Conservation (phyloP, 2,797 vertebrate genomes). For the Neostethus bicornis region DNA sequence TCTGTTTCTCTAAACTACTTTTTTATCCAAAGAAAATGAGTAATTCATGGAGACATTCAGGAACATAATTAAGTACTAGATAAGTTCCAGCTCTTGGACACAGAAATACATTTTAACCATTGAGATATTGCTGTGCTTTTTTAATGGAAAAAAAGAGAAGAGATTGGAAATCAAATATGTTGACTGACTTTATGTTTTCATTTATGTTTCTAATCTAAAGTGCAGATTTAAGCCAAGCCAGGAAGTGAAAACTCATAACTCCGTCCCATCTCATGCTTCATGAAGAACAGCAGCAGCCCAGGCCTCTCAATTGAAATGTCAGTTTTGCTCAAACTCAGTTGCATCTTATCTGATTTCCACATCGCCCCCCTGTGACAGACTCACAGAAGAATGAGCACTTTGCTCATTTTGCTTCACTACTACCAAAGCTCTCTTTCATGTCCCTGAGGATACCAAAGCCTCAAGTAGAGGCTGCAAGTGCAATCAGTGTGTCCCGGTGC, state of each 20-base stretch:
- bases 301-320: constrained; percentile 48
- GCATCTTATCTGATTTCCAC: constrained; percentile 57
- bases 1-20: too few species aligned
- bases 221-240: constrained; percentile 12
- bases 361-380: constrained; percentile 36
- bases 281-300: constrained; percentile 22
- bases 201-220: constrained; percentile 6
- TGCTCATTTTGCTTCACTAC: constrained; percentile 30
- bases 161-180: constrained; percentile 1
- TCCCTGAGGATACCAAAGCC: constrained; percentile 14
- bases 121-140: neutral
- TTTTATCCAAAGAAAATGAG: neutral
- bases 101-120: neutral
- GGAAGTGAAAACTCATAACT: constrained; percentile 39
- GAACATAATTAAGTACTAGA: neutral
- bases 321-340: constrained; percentile 44
- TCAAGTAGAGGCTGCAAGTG: constrained; percentile 12
- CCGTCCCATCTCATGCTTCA: constrained; percentile 19
- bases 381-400: constrained; percentile 26
- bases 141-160: neutral
- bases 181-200: constrained; percentile 12
- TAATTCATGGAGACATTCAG: neutral
- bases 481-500: constrained; percentile 17
- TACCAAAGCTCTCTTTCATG: constrained; percentile 26
- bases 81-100: neutral